Evolutionary conservation across 1,140 invertebrate species (phyloP).

Genomic region (Drosophila rhopaloa): DNA sequence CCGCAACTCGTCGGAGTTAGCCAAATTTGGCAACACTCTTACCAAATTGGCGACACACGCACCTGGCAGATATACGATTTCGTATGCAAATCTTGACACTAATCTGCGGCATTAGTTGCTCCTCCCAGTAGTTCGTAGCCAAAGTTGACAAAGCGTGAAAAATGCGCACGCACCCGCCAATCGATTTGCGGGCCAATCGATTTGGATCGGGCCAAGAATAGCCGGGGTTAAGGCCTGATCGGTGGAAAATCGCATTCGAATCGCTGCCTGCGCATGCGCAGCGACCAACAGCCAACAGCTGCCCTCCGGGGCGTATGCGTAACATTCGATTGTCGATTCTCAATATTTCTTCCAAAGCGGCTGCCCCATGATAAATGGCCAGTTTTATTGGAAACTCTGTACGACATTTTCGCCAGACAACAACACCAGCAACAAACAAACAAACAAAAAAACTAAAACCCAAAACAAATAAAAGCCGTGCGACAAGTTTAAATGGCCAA

Average conservation of each 20-base stretch:
- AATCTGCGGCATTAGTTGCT: conserved; percentile 69
- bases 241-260: conserved; percentile 57
- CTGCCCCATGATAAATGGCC: conserved; percentile 71
- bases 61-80: conserved; percentile 69
- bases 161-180: conserved; percentile 30
- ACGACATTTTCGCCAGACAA: conserved; percentile 75
- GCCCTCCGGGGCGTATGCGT: conserved; percentile 78
- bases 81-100: conserved; percentile 84
- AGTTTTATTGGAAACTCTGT: conserved; percentile 81
- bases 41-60: conserved; percentile 49
- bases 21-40: conserved; percentile 67
- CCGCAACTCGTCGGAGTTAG: conserved; percentile 18
- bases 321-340: conserved; percentile 66
- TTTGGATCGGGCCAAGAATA: conserved; percentile 43
- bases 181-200: conserved; percentile 13
- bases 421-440: conserved; percentile 20
- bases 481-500: conserved; percentile 74
- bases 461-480: conserved; percentile 54
- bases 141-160: conserved; percentile 76
- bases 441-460: conserved; percentile 29
- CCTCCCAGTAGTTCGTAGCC: conserved; percentile 50
- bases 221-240: conserved; percentile 67
- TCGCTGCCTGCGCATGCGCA: conserved; percentile 45
- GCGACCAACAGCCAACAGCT: conserved; percentile 40
- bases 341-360: conserved; percentile 26